Base-by-base conservation (phyloP, 1,140 invertebrate genomes). In the Drosophila hydei region DNA sequence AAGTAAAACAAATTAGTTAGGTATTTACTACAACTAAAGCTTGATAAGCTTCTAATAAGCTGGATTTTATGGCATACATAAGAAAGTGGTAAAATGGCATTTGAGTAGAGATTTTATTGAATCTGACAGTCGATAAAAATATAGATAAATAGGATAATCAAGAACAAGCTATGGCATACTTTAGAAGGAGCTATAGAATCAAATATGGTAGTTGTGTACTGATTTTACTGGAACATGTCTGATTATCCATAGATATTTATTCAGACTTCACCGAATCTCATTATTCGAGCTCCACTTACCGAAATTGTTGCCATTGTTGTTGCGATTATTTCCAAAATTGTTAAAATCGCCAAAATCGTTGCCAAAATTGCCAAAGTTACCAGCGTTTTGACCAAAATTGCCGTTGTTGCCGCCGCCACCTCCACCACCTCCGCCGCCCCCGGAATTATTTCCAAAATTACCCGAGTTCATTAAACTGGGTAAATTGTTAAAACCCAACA, bases 381-480 rank as follows among this genome's bases (percentile, higher is more conserved):
- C 75, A 48, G 88, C 73, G 36, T 78, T 87, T 38, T 83, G 76
- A 33, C 88, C 80, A 45, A 77, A 80, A 38, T 76, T 78, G 27
- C 72, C 70, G 54, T 51, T 60, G 65, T 65, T 74, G 47, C 74
- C 74, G 23, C 43, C 38, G 40, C 50, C 40, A 23, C 54, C 55
- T 51, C 51, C 47, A 16, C 64, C 58, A 38, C 50, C 50, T 23
- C 70, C 73, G 2, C 63, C 72, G 8, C 75, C 67, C 12, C 79
- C 84, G 11, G 67, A 70, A 16, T 83, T 88, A 51, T 91, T 91
- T 16, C 90, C 90, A 55, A 89, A 83, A 47, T 91, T 91, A n/a
- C 90, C 90, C n/a, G 89, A 91, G 45, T 91, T 91, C 58, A 80
- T 89, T 25, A 88, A 64, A 33, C 76, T 90, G 7, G 85, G 85